Evolutionary conservation across 1,140 invertebrate species (phyloP), one percentile per base, ranked within the genome.

Genomic region (Subanguina moxae): DNA sequence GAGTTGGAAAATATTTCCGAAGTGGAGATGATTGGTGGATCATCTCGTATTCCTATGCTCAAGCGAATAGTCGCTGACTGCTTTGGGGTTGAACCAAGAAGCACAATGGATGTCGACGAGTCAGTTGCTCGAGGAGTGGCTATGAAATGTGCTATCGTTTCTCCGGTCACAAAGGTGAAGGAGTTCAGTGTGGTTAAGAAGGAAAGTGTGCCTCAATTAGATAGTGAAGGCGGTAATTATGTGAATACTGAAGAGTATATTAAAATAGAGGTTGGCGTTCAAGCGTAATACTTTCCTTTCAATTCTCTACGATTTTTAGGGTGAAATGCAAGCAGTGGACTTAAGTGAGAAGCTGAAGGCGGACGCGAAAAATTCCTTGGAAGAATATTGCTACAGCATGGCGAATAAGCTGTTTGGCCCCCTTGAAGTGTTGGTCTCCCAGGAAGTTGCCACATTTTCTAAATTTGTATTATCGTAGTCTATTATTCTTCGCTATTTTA

Each of bases 101-200:
- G 94, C 0, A 97, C 95, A n/a, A 84, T 99, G 28, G 98, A 99
- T 85, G 90, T 95, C 83, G 95, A 99, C 84, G 96, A 99, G 85
- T 91, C 94, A 28, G 93, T 98, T 9, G 87, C 93, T 8, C 87
- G 94, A 62, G 95, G 94, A 0, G 52, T 28, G 21, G 52, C 21
- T 28, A 62, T 62, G 59, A 3, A 62, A 62, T 62, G 59, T 28
- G 59, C 3, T 57, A 62, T 62, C 32, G 13, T 62, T 57, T 62
- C 59, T 28, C 59, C 59, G 13, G 46, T 57, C 59, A 62, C 52
- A 28, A 28, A 62, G 13, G 52, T 62, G 52, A 56, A 56, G 52
- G 45, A 15, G 15, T 15, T 46, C 45, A 46, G 15, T 46, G 45
- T 56, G 9, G 52, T 56, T 13, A 28, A 9, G 21, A 28, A 56